These are phyloP conservation scores for Artemia franciscana DNA, from an alignment of 1,140 invertebrate genomes.

Conservation along the genomic window DNA sequence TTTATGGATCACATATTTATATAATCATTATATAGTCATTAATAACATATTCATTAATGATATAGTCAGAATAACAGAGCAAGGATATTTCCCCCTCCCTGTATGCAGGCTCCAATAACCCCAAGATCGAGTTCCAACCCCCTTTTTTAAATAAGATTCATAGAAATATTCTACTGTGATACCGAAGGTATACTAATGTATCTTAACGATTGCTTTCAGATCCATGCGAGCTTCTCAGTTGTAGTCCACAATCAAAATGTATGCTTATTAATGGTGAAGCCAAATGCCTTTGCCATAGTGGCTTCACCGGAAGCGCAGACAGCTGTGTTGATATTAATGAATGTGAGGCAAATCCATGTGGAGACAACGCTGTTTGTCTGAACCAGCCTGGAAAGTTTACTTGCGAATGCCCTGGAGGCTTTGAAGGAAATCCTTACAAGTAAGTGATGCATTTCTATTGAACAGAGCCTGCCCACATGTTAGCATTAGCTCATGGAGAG, in stretches of 20 bases:
- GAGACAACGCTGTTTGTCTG: constrained; percentile 53
- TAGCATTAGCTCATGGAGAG: too few relatives aligned
- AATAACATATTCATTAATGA: too few relatives aligned
- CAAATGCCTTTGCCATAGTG: constrained; percentile 46
- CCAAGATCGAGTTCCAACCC: too few relatives aligned
- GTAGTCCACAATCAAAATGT: constrained; percentile 68
- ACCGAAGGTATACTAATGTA: background rate
- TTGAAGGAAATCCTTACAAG: constrained; percentile 35
- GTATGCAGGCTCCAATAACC: too few relatives aligned
- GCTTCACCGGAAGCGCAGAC: constrained; percentile 26
- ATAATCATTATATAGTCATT: too few relatives aligned
- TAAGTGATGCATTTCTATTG: background rate
- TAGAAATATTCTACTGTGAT: too few relatives aligned
- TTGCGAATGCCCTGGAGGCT: constrained; percentile 48
- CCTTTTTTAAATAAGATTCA: too few relatives aligned
- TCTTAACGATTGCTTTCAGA: constrained; percentile 27
- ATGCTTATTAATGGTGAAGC: constrained; percentile 57
- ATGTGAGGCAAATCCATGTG: constrained; percentile 48
- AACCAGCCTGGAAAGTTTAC: constrained; percentile 62
- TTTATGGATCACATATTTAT: too few relatives aligned
- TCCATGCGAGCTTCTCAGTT: constrained; percentile 62
- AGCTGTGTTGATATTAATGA: constrained; percentile 73
- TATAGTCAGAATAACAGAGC: too few relatives aligned
- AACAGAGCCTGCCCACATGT: too few relatives aligned
- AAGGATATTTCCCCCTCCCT: too few relatives aligned